These are phyloP conservation scores for Trimorus sp. DNA, from an alignment of 2,888 invertebrate species.

Conservation along the genomic window DNA sequence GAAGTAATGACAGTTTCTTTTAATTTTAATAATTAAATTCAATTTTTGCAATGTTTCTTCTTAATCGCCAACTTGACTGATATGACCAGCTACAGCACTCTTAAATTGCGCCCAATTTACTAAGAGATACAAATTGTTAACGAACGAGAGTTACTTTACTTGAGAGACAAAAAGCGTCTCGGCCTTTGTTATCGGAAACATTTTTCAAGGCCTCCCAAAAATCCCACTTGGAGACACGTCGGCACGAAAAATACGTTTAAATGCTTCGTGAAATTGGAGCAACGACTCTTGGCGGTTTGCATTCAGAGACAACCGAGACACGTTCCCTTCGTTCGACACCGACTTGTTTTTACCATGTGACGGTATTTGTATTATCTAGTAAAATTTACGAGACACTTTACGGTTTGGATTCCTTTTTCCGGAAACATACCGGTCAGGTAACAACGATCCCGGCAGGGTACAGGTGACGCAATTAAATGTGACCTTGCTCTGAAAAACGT, in stretches of 20 bases:
- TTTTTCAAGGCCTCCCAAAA: slow-evolving; percentile 33
- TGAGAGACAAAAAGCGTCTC: slow-evolving; percentile 3
- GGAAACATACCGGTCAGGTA: slow-evolving; percentile 63
- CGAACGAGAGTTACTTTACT: background rate
- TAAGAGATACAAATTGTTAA: background rate
- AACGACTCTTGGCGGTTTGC: slow-evolving; percentile 39
- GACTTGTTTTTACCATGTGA: slow-evolving; percentile 72
- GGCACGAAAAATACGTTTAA: slow-evolving; percentile 36
- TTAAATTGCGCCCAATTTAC: too few species aligned
- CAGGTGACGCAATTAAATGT: slow-evolving; percentile 79
- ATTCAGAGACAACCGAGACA: slow-evolving; percentile 67
- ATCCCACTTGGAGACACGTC: slow-evolving; percentile 6
- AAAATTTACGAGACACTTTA: slow-evolving; percentile 73
- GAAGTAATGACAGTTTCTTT: too few species aligned
- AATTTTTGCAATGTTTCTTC: too few species aligned
- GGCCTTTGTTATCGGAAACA: slow-evolving; percentile 22
- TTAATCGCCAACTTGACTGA: too few species aligned
- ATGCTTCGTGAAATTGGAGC: slow-evolving; percentile 55
- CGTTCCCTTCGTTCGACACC: slow-evolving; percentile 73
- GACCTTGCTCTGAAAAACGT: slow-evolving; percentile 78
- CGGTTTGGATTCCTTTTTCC: slow-evolving; percentile 69
- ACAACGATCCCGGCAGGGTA: slow-evolving; percentile 62
- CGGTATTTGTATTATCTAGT: slow-evolving; percentile 67
- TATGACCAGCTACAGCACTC: too few species aligned
- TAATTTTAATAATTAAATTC: too few species aligned